A percentile compares a stretch with the other conserved stretches of the same genome.
Conservation (phyloP, 2,888 invertebrate genomes). For the Lobophora halterata region DNA sequence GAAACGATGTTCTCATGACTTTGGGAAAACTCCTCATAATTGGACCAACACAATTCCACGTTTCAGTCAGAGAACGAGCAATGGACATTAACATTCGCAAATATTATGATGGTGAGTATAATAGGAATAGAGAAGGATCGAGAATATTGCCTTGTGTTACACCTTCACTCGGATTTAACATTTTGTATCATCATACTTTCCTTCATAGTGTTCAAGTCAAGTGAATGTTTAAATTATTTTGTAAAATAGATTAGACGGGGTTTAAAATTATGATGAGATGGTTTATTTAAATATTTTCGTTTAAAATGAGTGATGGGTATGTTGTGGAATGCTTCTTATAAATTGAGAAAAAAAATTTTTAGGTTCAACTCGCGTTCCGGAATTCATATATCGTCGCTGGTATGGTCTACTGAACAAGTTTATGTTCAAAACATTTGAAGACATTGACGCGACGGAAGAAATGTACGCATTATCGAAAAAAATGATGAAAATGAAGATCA, state of each 20-base stretch:
- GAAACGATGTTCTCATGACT: conserved; percentile 58
- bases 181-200: no score
- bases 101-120: conserved; percentile 56
- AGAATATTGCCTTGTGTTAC: conserved; percentile 1
- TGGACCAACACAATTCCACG: conserved; percentile 53
- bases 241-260: no score
- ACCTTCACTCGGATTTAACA: background rate
- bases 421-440: background rate
- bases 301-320: no score
- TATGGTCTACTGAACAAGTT: conserved; percentile 6
- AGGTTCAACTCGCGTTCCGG: conserved; percentile 10
- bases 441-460: background rate
- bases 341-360: no score
- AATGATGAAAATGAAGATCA: no score
- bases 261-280: no score
- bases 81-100: conserved; percentile 54
- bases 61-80: conserved; percentile 49
- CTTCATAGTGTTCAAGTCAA: no score
- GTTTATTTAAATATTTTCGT: no score
- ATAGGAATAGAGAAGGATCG: background rate
- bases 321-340: no score
- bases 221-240: no score
- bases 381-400: conserved; percentile 1
- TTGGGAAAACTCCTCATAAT: conserved; percentile 51
- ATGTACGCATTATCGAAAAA: no score